Evolutionary conservation across 2,888 invertebrate species (phyloP), one percentile per base, ranked within the genome.

Genomic region (Iphiclides podalirius): DNA sequence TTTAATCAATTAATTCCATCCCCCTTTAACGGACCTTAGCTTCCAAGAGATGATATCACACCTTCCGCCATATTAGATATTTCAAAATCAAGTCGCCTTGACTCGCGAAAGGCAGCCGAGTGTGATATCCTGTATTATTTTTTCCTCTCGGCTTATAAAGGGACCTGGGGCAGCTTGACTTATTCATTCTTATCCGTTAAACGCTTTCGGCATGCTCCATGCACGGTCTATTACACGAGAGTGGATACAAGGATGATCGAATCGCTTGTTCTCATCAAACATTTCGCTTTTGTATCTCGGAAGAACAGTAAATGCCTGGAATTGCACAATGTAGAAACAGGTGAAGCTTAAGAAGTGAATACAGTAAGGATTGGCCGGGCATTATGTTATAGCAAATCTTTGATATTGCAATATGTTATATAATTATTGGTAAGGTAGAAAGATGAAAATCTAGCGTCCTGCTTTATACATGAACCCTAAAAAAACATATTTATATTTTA

Each of bases 11-110:
- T n/a, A n/a, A 31, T 31, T 31, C 11, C 31, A 31, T 31, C n/a
- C 11, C n/a, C 31, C 31, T 31, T 11, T 31, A 11, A 11, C 47
- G 39, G 41, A n/a, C 31, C 4, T 14, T 28, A 20, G 34, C 31
- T 42, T 36, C 17, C 13, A 15, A 17, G 11, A 35, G 20, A 12
- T 26, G 15, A 15, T 4, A 23, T 15, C 16, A 14, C 13, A 15
- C 23, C 34, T 17, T 38, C 14, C 26, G n/a, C 12, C 20, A n/a
- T 34, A 8, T 23, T 14, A 7, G 4, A 15, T 52, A 45, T 44
- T 48, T 46, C 26, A 34, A 36, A 45, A 45, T 44, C 45, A 7
- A 7, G 50, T 50, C 50, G 45, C 50, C 31, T 14, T 40, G 40
- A 45, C 40, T 40, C 17, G 35, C 26, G 43, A 44, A 28, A 26